Base-by-base conservation (phyloP, 2,113 vertebrate species). In the Hydrolagus affinis region DNA sequence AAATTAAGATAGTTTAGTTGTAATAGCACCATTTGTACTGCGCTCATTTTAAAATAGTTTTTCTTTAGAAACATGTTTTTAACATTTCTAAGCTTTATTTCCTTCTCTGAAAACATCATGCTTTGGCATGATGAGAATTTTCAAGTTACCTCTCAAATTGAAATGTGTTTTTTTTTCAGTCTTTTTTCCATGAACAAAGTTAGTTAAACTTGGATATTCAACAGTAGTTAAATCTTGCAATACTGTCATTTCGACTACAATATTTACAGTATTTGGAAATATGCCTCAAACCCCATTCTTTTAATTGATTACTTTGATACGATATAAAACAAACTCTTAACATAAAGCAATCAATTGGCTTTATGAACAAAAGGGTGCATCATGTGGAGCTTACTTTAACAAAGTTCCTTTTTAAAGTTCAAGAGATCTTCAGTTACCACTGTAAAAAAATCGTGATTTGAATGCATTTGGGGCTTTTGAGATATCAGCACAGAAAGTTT, bases 1-100 rank as follows among this genome's bases (percentile, higher is more conserved):
- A 96, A 96, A 96, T 96, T 94, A 96, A 96, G 94, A 95, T 93
- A 95, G 95, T 95, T 93, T 92, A 88, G 89, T 88, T 89, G 32
- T 56, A 56, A 75, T 19, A 74, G 30, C 15, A 75, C n/a, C 4
- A 75, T 75, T 75, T 17, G 19, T 2, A 30, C 17, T 3, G 32
- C 19, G 10, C 28, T 56, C 8, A 11, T 44, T 56, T 56, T 75
- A 56, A 44, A 56, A 8, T 6, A 19, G 32, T 72, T 72, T 72
- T 30, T 72, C 28, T 28, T 28, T 3, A 14, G 25, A 71, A 4
- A 0, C 0, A 21, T 56, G 73, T 56, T 75, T 56, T 21, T 19
- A 56, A 74, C 15, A 21, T 74, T 72, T 44, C 44, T 30, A 30
- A 75, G 3, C 10, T 44, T 19, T 17, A 3, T 11, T 10, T 44